Percentiles rank a stretch among this genome's conserved stretches.
Evolutionary conservation across 2,888 invertebrate species (phyloP).

Genomic region (Dicyrtoma fusca): DNA sequence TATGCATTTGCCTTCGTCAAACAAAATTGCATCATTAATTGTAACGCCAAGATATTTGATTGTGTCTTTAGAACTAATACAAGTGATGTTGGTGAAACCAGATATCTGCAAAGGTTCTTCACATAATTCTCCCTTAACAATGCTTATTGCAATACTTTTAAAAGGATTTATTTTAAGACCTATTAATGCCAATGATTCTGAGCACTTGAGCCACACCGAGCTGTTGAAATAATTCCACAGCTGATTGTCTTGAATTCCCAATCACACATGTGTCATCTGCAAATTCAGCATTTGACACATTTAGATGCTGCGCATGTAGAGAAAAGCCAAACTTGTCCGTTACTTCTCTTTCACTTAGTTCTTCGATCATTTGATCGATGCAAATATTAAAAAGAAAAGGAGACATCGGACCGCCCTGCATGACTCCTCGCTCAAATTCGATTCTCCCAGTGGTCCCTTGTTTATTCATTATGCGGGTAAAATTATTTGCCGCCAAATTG

Average conservation of each 20-base stretch:
- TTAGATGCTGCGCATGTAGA: neutral
- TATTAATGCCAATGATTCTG: neutral
- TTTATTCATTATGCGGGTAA: neutral
- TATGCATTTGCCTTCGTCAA: neutral
- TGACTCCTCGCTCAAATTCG: neutral
- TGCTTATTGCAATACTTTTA: neutral
- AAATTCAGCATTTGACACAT: neutral
- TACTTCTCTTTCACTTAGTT: neutral
- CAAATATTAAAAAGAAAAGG: neutral
- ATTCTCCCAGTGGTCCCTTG: neutral
- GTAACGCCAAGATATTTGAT: conserved; percentile 1
- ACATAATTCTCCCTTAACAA: neutral
- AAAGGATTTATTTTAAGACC: neutral
- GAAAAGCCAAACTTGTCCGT: neutral
- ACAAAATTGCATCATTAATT: conserved; percentile 1
- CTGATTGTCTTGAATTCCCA: neutral
- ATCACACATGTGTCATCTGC: neutral
- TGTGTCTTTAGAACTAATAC: too few species aligned
- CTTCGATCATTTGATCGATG: neutral
- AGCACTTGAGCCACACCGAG: too few species aligned
- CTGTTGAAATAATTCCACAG: neutral
- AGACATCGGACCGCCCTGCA: neutral
- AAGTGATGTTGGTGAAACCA: too few species aligned
- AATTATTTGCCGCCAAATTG: neutral
- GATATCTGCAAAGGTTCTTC: too few species aligned